Conservation (phyloP, 2,113 vertebrate genomes). For the Hyperoodon ampullatus region DNA sequence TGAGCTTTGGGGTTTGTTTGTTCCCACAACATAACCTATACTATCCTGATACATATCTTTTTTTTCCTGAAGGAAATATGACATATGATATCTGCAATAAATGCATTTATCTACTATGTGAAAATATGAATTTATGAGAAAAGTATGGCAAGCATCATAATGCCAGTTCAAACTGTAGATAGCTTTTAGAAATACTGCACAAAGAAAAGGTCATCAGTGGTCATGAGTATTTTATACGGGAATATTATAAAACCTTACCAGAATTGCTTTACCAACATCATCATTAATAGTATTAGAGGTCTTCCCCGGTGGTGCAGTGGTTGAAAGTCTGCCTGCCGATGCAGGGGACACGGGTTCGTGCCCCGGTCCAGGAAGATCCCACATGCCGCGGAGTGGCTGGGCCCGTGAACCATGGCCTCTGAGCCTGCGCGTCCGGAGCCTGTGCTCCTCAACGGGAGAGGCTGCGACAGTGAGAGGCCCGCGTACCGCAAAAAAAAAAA, state of each 20-base stretch:
- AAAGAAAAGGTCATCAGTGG: background rate
- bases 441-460: no score
- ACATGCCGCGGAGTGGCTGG: no score
- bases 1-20: background rate
- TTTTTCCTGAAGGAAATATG: background rate
- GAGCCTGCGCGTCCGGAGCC: no score
- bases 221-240: background rate
- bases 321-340: no score
- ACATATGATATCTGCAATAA: background rate
- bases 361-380: no score
- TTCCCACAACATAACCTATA: background rate
- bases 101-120: background rate
- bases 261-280: background rate
- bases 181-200: background rate
- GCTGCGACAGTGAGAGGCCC: no score
- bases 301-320: no score
- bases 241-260: background rate
- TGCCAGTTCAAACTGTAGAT: background rate
- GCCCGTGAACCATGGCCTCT: no score
- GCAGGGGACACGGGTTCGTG: no score
- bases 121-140: conserved; percentile 47
- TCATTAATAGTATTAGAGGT: background rate
- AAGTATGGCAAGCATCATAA: background rate
- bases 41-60: background rate
- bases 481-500: no score